phyloP scores from a whole-genome alignment of 2,797 vertebrate species.

The Myoxocephalus aenaeus region DNA sequence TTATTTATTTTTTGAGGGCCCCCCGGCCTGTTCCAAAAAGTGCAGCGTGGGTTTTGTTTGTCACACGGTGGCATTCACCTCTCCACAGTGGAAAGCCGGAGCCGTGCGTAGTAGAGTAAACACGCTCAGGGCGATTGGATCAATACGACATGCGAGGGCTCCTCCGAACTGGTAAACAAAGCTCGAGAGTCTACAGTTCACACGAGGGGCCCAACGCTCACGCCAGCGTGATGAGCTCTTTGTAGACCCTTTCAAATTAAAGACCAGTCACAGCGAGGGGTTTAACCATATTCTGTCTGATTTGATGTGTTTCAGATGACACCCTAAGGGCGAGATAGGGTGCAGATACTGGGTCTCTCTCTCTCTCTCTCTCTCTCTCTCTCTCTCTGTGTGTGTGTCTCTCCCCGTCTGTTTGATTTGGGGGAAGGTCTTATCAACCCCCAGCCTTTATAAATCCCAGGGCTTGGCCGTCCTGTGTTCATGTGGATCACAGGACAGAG shows the following conservation, averaged over 20 bases:
- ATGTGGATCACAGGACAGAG: constrained; percentile 56
- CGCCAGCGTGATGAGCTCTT: background rate
- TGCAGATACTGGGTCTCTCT: background rate
- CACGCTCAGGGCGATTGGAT: constrained; percentile 20
- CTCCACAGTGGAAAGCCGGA: constrained; percentile 24
- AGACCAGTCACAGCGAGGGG: background rate
- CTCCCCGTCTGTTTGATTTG: constrained; percentile 62
- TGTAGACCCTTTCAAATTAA: background rate
- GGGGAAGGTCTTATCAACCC: constrained; percentile 61
- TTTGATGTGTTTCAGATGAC: background rate
- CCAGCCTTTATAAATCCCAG: constrained; percentile 66
- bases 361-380: constrained; percentile 7
- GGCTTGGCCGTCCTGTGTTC: constrained; percentile 29
- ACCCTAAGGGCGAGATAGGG: background rate
- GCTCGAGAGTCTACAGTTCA: background rate
- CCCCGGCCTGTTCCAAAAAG: background rate
- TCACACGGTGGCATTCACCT: constrained; percentile 47
- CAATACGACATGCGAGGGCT: constrained; percentile 20
- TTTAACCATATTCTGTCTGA: background rate
- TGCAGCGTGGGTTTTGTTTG: constrained; percentile 36
- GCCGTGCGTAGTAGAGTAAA: constrained; percentile 24
- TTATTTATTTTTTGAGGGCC: too few species aligned
- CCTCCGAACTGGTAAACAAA: constrained; percentile 3
- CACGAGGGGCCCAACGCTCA: background rate
- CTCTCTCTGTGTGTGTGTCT: background rate